A percentile compares a stretch with the other conserved stretches of the same genome.
Evolutionary conservation across 1,140 invertebrate species (phyloP).

Genomic region (Drosophila equinoxialis): DNA sequence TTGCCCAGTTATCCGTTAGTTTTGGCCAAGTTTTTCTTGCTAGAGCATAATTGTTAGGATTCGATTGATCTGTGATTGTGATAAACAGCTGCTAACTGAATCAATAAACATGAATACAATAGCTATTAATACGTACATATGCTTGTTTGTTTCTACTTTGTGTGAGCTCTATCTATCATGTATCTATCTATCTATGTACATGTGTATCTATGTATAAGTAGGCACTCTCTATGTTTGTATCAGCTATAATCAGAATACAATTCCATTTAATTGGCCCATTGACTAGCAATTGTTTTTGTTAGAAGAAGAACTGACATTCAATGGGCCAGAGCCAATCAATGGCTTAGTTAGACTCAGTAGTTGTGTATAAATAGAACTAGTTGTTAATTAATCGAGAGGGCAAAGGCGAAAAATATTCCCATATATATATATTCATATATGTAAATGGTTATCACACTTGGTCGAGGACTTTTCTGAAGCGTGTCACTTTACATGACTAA

Average conservation of each 20-base stretch:
- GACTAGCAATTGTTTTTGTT: slow-evolving; percentile 29
- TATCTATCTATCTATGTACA: too few relatives aligned
- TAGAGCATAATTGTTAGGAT: slow-evolving; percentile 24
- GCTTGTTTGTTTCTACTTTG: slow-evolving; percentile 30
- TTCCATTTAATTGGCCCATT: slow-evolving; percentile 57
- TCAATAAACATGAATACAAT: slow-evolving; percentile 59
- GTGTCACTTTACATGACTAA: slow-evolving; percentile 56
- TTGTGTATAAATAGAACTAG: slow-evolving; percentile 49
- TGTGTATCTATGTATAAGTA: neutral
- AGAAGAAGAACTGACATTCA: slow-evolving; percentile 8
- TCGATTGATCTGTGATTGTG: slow-evolving; percentile 61
- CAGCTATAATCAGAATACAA: slow-evolving; percentile 49
- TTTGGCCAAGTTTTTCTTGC: neutral
- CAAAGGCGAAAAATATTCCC: too few relatives aligned
- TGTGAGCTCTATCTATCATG: slow-evolving; percentile 6
- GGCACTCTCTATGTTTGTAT: slow-evolving; percentile 5
- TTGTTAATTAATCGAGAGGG: neutral
- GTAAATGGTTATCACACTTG: neutral
- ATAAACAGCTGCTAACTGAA: slow-evolving; percentile 29
- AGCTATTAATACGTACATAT: slow-evolving; percentile 46
- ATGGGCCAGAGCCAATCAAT: slow-evolving; percentile 17
- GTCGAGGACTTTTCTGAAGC: neutral
- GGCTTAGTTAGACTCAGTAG: slow-evolving; percentile 13
- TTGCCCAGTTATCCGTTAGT: slow-evolving; percentile 43
- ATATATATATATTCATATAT: neutral